These are phyloP conservation scores for Litoditis marina DNA, from an alignment of 2,888 invertebrate species.

Conservation along the genomic window DNA sequence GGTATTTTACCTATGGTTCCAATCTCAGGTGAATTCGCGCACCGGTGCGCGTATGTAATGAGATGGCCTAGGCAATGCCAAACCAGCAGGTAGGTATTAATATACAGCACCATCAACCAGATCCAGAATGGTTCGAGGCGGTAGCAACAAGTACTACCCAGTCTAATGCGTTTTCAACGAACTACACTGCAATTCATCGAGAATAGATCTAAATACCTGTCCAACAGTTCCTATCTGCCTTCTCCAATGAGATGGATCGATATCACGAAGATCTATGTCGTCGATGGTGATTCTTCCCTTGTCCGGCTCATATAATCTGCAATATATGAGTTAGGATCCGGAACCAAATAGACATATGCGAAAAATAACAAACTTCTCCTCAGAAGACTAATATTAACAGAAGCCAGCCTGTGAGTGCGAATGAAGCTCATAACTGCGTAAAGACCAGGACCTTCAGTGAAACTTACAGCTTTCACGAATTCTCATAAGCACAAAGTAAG, in stretches of 20 bases:
- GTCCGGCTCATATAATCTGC: slow-evolving; percentile 74
- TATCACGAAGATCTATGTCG: slow-evolving; percentile 72
- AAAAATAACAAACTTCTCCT: neutral
- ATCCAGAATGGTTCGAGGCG: too few relatives aligned
- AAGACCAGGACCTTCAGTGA: too few relatives aligned
- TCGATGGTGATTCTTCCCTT: slow-evolving; percentile 72
- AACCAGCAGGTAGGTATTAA: neutral
- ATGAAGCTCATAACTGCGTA: neutral
- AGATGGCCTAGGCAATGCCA: too few relatives aligned
- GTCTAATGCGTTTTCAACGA: too few relatives aligned
- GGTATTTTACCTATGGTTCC: too few relatives aligned
- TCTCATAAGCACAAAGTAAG: too few relatives aligned
- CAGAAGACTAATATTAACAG: neutral
- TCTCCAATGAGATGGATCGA: slow-evolving; percentile 82
- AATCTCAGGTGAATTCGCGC: too few relatives aligned
- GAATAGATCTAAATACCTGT: slow-evolving; percentile 69
- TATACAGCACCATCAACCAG: neutral
- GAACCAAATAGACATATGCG: neutral
- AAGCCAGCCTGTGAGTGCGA: neutral
- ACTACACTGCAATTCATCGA: neutral
- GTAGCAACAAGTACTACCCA: too few relatives aligned
- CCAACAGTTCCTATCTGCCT: slow-evolving; percentile 83
- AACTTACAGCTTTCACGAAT: too few relatives aligned
- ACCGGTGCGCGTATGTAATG: too few relatives aligned
- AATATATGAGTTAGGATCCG: slow-evolving; percentile 2